These are phyloP conservation scores for Chymomyza amoena DNA, from an alignment of 2,888 invertebrate genomes.

Conservation along the genomic window DNA sequence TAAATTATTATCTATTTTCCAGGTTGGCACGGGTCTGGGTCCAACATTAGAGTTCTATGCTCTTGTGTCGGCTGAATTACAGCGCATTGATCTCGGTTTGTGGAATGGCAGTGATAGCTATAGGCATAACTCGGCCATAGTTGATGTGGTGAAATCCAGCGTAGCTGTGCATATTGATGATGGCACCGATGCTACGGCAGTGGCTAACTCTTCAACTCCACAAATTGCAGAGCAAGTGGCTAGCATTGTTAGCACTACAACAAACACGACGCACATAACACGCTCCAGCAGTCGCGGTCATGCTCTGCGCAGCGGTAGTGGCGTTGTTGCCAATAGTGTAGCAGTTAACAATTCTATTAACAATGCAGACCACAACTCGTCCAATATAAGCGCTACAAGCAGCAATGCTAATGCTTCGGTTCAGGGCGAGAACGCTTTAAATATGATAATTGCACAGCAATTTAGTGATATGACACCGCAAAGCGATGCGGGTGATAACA, in stretches of 20 bases:
- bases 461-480: conserved; percentile 57
- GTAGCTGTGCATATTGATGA: conserved; percentile 60
- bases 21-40: conserved; percentile 98
- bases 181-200: conserved; percentile 47
- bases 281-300: conserved; percentile 70
- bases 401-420: conserved; percentile 2
- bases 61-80: conserved; percentile 94
- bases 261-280: conserved; percentile 42
- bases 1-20: conserved; percentile 8
- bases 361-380: conserved; percentile 58
- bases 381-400: conserved; percentile 41
- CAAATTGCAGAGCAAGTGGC: conserved; percentile 11
- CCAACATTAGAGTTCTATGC: conserved; percentile 99
- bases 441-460: conserved; percentile 78
- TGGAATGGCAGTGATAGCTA: conserved; percentile 92
- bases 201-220: conserved; percentile 3
- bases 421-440: conserved; percentile 70
- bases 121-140: conserved; percentile 82
- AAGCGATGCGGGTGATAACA: conserved; percentile 26
- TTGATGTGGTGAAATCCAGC: conserved; percentile 81
- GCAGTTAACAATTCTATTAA: conserved; percentile 46
- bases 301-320: conserved; percentile 39
- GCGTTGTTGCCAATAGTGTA: conserved; percentile 27
- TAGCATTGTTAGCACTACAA: conserved; percentile 13
- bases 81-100: conserved; percentile 93